These are phyloP conservation scores for Acromyrmex echinatior DNA, from an alignment of 1,140 invertebrate genomes.

Conservation along the genomic window DNA sequence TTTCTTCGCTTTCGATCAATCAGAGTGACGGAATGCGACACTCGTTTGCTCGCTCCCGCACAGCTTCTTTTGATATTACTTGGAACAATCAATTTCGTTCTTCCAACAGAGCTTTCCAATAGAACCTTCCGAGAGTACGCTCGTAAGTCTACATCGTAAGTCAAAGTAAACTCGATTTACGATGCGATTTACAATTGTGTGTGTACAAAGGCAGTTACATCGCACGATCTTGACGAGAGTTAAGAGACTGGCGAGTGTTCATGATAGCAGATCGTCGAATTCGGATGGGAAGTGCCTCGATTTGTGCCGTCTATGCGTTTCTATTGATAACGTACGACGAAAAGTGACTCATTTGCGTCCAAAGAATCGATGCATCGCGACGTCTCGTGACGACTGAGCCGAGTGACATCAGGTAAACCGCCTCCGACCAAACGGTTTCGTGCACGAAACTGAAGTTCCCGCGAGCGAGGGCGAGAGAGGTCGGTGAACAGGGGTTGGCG, in stretches of 20 bases:
- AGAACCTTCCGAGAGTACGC: background rate
- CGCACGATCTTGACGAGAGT: conserved; percentile 19
- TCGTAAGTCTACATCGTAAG: background rate
- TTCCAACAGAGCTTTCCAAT: background rate
- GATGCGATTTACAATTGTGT: conserved; percentile 24
- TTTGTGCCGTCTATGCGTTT: background rate
- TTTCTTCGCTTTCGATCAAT: background rate
- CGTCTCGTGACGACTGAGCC: conserved; percentile 37
- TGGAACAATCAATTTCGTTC: background rate
- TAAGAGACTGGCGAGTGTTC: background rate
- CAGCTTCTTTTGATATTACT: background rate
- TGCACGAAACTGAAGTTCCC: conserved; percentile 66
- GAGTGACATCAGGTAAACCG: conserved; percentile 33
- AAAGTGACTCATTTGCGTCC: conserved; percentile 81
- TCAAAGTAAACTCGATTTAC: conserved; percentile 29
- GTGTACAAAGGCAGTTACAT: background rate
- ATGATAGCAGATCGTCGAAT: background rate
- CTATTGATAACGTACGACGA: conserved; percentile 78
- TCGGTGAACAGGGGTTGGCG: conserved; percentile 52
- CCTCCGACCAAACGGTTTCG: conserved; percentile 70
- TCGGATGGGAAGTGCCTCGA: background rate
- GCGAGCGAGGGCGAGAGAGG: conserved; percentile 30
- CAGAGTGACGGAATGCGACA: background rate
- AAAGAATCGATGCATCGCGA: conserved; percentile 82
- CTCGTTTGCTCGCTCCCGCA: background rate